Conservation (phyloP, 2,888 invertebrate species). For the Lagria hirta region DNA sequence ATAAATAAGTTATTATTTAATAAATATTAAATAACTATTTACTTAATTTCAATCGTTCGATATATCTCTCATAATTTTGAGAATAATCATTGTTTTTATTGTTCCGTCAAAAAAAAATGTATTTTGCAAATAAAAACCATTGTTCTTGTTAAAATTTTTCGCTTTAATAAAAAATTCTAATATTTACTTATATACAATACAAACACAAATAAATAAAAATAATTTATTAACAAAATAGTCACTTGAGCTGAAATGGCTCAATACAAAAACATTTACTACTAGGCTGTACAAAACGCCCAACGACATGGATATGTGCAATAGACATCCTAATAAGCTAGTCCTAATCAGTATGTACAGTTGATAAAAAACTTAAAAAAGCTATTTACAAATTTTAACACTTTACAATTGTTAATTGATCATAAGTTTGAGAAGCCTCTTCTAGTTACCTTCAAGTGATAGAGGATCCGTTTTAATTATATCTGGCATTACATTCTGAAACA, state of each 20-base stretch:
- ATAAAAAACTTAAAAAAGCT: conserved; percentile 11
- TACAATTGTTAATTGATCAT: conserved; percentile 4
- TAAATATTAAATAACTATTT: no score
- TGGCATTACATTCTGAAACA: conserved; percentile 44
- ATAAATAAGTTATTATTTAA: no score
- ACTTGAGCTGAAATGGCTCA: conserved; percentile 14
- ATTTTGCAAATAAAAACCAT: no score
- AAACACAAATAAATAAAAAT: no score
- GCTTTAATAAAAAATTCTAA: no score
- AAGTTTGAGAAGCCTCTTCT: conserved; percentile 3
- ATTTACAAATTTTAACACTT: conserved; percentile 17
- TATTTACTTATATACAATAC: no score
- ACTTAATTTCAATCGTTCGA: no score
- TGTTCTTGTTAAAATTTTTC: no score
- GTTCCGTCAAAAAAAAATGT: no score
- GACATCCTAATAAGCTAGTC: conserved; percentile 9
- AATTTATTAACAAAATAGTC: conserved; percentile 21
- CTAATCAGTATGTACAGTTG: conserved; percentile 17
- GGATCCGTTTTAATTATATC: conserved; percentile 46
- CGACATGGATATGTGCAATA: conserved; percentile 15
- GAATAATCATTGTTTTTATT: no score
- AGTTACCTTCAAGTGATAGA: conserved; percentile 40
- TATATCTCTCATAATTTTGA: no score
- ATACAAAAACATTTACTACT: conserved; percentile 11
- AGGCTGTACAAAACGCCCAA: conserved; percentile 12